These are phyloP conservation scores for Lacanobia oleracea DNA, from an alignment of 2,888 invertebrate genomes.

Conservation along the genomic window DNA sequence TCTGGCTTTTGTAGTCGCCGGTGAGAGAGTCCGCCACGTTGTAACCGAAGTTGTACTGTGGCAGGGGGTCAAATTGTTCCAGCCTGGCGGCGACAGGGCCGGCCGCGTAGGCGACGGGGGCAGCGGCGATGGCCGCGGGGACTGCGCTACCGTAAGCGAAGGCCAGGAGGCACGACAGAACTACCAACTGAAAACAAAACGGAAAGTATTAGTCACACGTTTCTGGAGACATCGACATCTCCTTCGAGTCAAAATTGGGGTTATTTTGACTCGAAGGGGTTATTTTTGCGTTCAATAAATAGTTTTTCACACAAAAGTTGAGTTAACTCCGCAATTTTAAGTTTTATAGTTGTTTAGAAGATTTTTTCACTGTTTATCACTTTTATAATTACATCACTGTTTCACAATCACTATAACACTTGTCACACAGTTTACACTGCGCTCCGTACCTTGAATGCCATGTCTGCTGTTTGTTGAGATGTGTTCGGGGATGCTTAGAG, in stretches of 20 bases:
- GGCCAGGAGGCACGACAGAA: conserved; percentile 84
- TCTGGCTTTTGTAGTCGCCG: conserved; percentile 87
- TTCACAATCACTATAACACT: conserved; percentile 70
- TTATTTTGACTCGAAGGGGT: too few species aligned
- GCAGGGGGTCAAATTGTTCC: conserved; percentile 89
- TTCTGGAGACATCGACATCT: background rate
- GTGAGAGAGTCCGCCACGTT: conserved; percentile 85
- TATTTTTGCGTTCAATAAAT: background rate
- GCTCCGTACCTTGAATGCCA: conserved; percentile 88
- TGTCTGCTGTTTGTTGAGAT: conserved; percentile 77
- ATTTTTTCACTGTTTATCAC: conserved; percentile 29
- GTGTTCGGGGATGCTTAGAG: conserved; percentile 84
- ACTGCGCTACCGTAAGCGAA: conserved; percentile 80
- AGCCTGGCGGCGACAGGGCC: conserved; percentile 78
- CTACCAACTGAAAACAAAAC: conserved; percentile 79
- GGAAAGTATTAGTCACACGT: background rate
- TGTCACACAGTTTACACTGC: conserved; percentile 69
- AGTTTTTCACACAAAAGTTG: background rate
- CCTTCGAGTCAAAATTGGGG: background rate
- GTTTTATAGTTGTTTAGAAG: background rate
- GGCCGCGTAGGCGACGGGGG: conserved; percentile 77
- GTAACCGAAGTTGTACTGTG: conserved; percentile 90
- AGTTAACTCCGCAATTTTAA: background rate
- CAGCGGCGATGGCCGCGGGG: conserved; percentile 77
- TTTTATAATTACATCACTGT: conserved; percentile 59